These are phyloP conservation scores for Metallyticus violacea DNA, from an alignment of 2,888 invertebrate species.

Conservation along the genomic window DNA sequence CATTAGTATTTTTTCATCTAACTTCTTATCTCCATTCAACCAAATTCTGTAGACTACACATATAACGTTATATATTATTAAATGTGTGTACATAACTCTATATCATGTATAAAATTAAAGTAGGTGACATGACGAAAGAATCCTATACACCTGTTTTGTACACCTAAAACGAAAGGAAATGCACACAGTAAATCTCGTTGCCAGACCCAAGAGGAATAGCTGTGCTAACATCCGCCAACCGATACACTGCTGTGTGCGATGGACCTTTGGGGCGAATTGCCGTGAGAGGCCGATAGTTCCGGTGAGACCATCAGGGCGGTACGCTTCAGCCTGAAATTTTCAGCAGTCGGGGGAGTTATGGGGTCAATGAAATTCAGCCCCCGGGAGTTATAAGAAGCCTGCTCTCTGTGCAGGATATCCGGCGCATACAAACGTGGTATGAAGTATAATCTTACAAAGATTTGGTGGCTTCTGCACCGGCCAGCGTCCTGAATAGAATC, in stretches of 20 bases:
- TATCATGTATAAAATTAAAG: too few relatives aligned
- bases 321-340: neutral
- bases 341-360: slow-evolving; percentile 5
- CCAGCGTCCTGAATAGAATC: too few relatives aligned
- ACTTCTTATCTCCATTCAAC: too few relatives aligned
- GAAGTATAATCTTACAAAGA: neutral
- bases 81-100: too few relatives aligned
- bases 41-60: too few relatives aligned
- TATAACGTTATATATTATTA: too few relatives aligned
- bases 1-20: too few relatives aligned
- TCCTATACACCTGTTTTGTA: neutral
- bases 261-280: neutral
- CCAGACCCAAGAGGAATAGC: too few relatives aligned
- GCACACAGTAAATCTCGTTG: neutral
- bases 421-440: neutral
- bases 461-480: neutral
- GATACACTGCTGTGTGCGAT: neutral
- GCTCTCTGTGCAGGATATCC: neutral
- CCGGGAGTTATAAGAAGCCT: neutral
- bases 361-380: slow-evolving; percentile 10
- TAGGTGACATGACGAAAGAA: too few relatives aligned
- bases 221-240: neutral
- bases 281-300: neutral
- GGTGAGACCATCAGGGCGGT: neutral
- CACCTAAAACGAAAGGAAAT: neutral